Evolutionary conservation across 2,113 vertebrate species (phyloP).

Genomic region (Arizona elegans): DNA sequence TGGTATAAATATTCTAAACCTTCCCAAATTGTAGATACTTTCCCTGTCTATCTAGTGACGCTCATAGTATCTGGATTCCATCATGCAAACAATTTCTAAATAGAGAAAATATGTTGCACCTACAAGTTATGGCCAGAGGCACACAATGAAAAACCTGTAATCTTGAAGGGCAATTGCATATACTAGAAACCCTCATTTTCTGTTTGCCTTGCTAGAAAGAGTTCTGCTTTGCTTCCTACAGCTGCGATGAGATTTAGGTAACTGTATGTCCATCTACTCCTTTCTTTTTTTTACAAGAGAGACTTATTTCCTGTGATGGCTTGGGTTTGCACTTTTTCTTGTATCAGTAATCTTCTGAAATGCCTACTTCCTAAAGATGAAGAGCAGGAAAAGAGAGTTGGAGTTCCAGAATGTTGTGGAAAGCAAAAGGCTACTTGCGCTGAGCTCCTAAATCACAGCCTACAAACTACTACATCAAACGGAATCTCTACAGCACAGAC

Average conservation of each 20-base stretch:
- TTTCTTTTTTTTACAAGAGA: background rate
- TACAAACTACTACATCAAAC: background rate
- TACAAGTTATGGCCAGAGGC: background rate
- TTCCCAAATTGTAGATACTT: background rate
- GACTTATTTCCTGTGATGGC: background rate
- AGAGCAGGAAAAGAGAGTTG: background rate
- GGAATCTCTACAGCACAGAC: background rate
- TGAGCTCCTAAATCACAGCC: background rate
- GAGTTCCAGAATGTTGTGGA: background rate
- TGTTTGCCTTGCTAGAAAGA: background rate
- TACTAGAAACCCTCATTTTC: background rate
- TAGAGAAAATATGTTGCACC: background rate
- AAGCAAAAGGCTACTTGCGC: background rate
- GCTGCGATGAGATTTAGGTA: background rate
- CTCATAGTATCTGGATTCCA: background rate
- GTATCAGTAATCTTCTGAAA: background rate
- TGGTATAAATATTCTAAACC: background rate
- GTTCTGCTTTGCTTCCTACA: background rate
- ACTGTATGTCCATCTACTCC: background rate
- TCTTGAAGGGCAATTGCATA: background rate
- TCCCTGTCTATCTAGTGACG: background rate
- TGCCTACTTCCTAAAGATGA: background rate
- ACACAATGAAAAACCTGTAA: background rate
- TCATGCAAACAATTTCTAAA: background rate
- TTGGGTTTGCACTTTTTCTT: background rate